phyloP scores from a whole-genome alignment of 2,797 vertebrate species.

The Micropoecilia bifurca region DNA sequence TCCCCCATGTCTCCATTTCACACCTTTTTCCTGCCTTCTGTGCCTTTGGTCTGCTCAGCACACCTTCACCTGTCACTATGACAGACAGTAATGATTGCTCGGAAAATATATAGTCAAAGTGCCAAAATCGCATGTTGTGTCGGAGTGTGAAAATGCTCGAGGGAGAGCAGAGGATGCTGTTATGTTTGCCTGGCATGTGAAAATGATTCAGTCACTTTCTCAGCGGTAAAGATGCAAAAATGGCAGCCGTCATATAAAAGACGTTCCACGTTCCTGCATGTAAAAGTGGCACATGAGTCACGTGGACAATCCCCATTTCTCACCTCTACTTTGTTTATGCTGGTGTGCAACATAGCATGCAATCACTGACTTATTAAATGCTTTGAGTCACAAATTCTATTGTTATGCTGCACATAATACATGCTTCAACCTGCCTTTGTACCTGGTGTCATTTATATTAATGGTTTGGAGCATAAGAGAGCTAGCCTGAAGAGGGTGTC shows the following conservation, averaged over 20 bases:
- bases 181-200: slow-evolving; percentile 52
- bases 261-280: slow-evolving; percentile 6
- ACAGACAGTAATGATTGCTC: slow-evolving; percentile 66
- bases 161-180: slow-evolving; percentile 38
- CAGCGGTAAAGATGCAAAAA: slow-evolving; percentile 40
- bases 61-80: slow-evolving; percentile 70
- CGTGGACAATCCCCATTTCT: not conserved
- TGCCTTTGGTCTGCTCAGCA: slow-evolving; percentile 46
- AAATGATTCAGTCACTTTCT: slow-evolving; percentile 52
- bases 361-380: slow-evolving; percentile 30
- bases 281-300: slow-evolving; percentile 11
- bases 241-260: slow-evolving; percentile 21
- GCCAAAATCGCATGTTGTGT: slow-evolving; percentile 62
- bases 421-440: slow-evolving; percentile 45
- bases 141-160: slow-evolving; percentile 63
- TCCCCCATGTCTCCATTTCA: slow-evolving; percentile 58
- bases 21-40: slow-evolving; percentile 51
- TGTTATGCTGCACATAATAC: slow-evolving; percentile 37
- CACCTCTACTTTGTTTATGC: slow-evolving; percentile 7
- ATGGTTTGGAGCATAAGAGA: slow-evolving; percentile 55
- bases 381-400: slow-evolving; percentile 37
- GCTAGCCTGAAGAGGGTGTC: slow-evolving; percentile 56
- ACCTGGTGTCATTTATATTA: slow-evolving; percentile 63
- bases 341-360: not conserved
- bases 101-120: slow-evolving; percentile 68